These are phyloP conservation scores for Glaucidium brasilianum DNA, from an alignment of 2,113 vertebrate species.

Conservation along the genomic window DNA sequence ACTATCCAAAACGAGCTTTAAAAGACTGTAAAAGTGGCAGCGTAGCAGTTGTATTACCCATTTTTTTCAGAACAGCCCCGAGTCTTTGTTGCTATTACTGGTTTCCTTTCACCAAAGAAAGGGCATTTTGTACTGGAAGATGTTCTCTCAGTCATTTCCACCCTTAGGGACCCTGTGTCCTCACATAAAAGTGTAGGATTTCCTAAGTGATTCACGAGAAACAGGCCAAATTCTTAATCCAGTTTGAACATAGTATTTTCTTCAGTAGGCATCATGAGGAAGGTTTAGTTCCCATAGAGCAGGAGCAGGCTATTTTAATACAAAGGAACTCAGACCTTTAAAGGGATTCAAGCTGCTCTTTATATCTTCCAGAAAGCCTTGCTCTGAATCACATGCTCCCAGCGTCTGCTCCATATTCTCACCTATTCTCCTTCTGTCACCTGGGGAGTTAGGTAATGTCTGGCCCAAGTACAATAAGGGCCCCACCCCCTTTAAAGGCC, in stretches of 20 bases:
- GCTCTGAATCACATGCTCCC: not conserved
- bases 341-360: slow-evolving; percentile 17
- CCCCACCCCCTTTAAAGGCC: not conserved
- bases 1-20: not conserved
- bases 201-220: not conserved
- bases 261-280: not conserved
- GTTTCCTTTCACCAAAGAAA: not conserved
- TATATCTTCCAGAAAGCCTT: slow-evolving; percentile 45
- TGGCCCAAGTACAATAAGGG: slow-evolving; percentile 5
- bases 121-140: not conserved
- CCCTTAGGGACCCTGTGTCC: not conserved
- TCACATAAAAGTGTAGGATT: not conserved
- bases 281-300: not conserved
- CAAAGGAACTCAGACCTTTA: not conserved
- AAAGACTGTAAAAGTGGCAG: not conserved
- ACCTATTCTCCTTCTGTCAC: slow-evolving; percentile 40
- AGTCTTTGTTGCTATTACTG: not conserved
- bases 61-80: not conserved
- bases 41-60: rapidly evolving
- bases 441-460: slow-evolving; percentile 54
- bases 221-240: not conserved
- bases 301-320: not conserved
- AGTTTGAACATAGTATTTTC: not conserved
- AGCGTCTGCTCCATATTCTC: slow-evolving; percentile 49
- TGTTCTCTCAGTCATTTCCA: not conserved